Evolutionary conservation across 2,888 invertebrate species (phyloP).

Genomic region (Epinotia ramella): DNA sequence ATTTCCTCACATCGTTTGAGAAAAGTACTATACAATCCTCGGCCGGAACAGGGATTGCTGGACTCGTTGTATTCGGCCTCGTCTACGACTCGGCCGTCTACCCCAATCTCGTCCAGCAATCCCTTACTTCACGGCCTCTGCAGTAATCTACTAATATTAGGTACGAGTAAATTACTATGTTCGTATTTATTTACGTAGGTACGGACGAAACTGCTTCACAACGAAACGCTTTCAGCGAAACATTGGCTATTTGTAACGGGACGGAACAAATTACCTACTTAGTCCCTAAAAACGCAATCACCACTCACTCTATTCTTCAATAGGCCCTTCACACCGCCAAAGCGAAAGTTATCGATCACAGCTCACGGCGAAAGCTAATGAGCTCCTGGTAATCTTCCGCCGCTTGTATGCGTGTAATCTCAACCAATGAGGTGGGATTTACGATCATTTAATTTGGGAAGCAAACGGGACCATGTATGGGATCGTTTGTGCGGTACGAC

Average conservation of each 20-base stretch:
- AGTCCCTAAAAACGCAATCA: slow-evolving; percentile 31
- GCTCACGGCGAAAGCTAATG: slow-evolving; percentile 50
- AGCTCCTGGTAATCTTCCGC: slow-evolving; percentile 47
- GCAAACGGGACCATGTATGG: slow-evolving; percentile 47
- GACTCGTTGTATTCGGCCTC: too few species aligned
- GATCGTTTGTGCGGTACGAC: slow-evolving; percentile 24
- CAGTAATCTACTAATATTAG: too few species aligned
- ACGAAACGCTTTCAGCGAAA: background rate
- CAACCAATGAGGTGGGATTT: slow-evolving; percentile 56
- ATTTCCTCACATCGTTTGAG: too few species aligned
- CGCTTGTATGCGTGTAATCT: slow-evolving; percentile 55
- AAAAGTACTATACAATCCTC: too few species aligned
- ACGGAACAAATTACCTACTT: slow-evolving; percentile 31
- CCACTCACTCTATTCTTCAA: slow-evolving; percentile 22
- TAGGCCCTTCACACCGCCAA: slow-evolving; percentile 30
- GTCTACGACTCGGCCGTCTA: too few species aligned
- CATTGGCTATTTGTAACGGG: background rate
- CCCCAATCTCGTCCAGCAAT: too few species aligned
- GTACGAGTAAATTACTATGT: background rate
- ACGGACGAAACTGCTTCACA: background rate
- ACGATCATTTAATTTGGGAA: slow-evolving; percentile 62
- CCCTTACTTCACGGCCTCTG: too few species aligned
- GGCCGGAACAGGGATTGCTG: too few species aligned
- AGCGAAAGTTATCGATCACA: slow-evolving; percentile 45
- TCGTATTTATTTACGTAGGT: too few species aligned